Evolutionary conservation across 2,888 invertebrate species (phyloP), one percentile per base, ranked within the genome.

Genomic region (Dolomedes plantarius): DNA sequence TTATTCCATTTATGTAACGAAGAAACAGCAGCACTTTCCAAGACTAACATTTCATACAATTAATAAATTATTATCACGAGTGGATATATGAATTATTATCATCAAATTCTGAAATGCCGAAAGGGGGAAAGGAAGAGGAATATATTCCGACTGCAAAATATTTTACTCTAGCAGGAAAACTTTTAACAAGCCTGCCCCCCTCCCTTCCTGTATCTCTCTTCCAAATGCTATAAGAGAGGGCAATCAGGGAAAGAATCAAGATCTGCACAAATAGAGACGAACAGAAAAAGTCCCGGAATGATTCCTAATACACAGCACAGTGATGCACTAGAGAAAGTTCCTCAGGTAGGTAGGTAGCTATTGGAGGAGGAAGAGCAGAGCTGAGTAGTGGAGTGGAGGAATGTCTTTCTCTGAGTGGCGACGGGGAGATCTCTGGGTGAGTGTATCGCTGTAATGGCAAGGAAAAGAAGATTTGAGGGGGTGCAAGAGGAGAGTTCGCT

Each of bases 401-500:
- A 46, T 46, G 41, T 11, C 36, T 36, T 11, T 5, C 36, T 5
- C 36, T 36, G 41, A 46, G 41, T 46, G 41, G 41, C 41, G 46
- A 46, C 41, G 16, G 41, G 41, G 41, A 46, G 41, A 46, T 46
- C 41, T 46, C 41, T 16, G 41, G 41, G 41, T 46, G 41, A 46
- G 41, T n/a, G n/a, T 46, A 46, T 46, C 9, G 41, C 41, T 46
- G 41, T 46, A 46, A 46, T 46, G 41, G 41, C 16, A 46, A 46
- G 41, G 41, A 46, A n/a, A 46, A 46, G 41, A 46, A 46, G 41
- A 46, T 6, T 9, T 46, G 41, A 46, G 41, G 41, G 16, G 36
- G 36, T 36, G 36, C 36, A 46, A 46, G 78, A 69, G 67, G 19
- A 16, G 78, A 69, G 50, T 69, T 39, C 56, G 39, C 64, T 27